phyloP scores from a whole-genome alignment of 2,113 vertebrate genomes.

The Epinephelus moara region DNA sequence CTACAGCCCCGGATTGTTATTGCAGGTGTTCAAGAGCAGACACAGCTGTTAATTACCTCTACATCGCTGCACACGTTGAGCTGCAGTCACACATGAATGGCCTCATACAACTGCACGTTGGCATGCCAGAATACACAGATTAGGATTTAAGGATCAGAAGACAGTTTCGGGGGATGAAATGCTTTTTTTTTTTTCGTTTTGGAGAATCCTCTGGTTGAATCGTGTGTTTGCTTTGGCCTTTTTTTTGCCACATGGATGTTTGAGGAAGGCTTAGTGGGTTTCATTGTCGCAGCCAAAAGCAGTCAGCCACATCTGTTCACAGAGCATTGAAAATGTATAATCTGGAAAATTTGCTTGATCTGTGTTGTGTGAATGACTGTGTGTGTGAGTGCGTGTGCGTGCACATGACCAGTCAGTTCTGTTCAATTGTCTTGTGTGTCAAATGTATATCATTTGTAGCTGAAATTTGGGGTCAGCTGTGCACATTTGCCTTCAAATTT shows the following conservation, averaged over 20 bases:
- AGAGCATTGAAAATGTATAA: not conserved
- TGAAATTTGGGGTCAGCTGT: not conserved
- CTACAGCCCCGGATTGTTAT: constrained; percentile 70
- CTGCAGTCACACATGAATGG: constrained; percentile 28
- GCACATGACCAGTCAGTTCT: not conserved
- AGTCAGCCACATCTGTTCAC: constrained; percentile 12
- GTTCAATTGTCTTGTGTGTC: not conserved
- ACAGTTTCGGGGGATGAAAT: constrained; percentile 7
- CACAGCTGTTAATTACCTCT: constrained; percentile 69
- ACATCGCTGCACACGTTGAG: constrained; percentile 35
- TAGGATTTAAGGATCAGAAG: constrained; percentile 50
- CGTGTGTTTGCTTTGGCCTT: constrained; percentile 7
- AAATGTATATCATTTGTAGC: not conserved
- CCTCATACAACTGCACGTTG: constrained; percentile 21
- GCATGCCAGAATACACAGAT: constrained; percentile 44
- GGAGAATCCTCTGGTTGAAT: not conserved
- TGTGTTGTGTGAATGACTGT: not conserved
- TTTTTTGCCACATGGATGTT: constrained; percentile 15
- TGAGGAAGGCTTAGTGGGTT: constrained; percentile 9
- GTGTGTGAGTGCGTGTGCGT: not conserved
- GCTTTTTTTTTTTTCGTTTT: not conserved
- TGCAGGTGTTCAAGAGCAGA: constrained; percentile 74
- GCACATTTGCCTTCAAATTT: not conserved
- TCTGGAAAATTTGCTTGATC: not conserved
- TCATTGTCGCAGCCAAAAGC: constrained; percentile 1